Evolutionary conservation across 2,888 invertebrate species (phyloP).

Genomic region (Drosophila subquinaria): DNA sequence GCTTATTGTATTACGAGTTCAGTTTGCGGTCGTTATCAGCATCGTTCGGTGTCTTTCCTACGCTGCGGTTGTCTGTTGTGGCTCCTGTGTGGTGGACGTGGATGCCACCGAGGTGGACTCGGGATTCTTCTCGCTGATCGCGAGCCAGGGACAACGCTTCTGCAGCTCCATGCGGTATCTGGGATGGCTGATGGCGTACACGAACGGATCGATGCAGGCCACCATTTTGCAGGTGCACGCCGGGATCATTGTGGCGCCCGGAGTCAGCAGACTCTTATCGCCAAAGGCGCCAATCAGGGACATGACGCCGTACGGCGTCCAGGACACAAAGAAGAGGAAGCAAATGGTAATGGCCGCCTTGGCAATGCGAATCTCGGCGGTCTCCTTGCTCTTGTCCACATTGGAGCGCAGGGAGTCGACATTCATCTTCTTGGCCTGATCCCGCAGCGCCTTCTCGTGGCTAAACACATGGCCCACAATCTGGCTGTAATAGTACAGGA

Average conservation of each 20-base stretch:
- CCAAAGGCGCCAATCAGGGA: conserved; percentile 94
- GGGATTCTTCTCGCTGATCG: conserved; percentile 88
- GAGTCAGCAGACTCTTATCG: conserved; percentile 89
- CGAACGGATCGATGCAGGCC: conserved; percentile 96
- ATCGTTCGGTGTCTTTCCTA: conserved; percentile 1
- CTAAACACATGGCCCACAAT: conserved; percentile 94
- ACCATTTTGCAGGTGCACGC: conserved; percentile 94
- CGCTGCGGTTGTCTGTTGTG: conserved; percentile 83
- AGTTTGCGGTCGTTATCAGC: conserved; percentile 9
- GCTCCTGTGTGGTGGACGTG: conserved; percentile 75
- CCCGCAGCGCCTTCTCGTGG: conserved; percentile 91
- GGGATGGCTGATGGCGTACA: conserved; percentile 96
- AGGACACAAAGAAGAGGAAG: conserved; percentile 93
- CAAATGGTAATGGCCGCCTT: conserved; percentile 95
- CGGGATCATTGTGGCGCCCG: conserved; percentile 93
- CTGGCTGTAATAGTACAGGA: conserved; percentile 94
- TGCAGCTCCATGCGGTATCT: conserved; percentile 93
- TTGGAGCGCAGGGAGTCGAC: conserved; percentile 70
- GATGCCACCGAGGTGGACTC: conserved; percentile 87
- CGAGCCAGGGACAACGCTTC: conserved; percentile 91
- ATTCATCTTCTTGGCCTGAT: conserved; percentile 71
- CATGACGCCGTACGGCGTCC: conserved; percentile 95
- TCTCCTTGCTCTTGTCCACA: conserved; percentile 68
- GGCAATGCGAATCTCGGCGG: conserved; percentile 94
- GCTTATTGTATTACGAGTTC: conserved; percentile 57